Evolutionary conservation across 2,888 invertebrate species (phyloP), one percentile per base, ranked within the genome.

Genomic region (Myopa testacea): DNA sequence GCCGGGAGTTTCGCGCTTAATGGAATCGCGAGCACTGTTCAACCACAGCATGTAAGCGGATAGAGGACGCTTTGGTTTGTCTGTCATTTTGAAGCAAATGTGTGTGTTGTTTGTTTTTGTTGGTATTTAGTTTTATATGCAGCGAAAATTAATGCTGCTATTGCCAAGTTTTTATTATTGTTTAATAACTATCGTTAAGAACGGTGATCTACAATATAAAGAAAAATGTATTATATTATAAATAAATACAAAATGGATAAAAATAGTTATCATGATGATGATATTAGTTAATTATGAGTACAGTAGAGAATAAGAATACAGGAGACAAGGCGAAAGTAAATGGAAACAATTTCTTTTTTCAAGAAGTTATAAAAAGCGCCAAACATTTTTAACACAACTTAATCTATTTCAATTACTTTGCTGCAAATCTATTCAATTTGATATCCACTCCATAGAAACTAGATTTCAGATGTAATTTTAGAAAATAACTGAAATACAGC

Each of bases 31-130:
- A 79, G 92, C 93, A 82, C 94, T 96, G 88, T 95, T 96, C 82
- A 98, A 91, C 96, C 97, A 99, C 80, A 98, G 88, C 94, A 99
- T 96, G 88, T 96, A 99, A 4, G 97, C 97, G 71, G 97, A 94
- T 86, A 93, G 92, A 63, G 98, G 95, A 87, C 97, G 93, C 90
- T 98, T 99, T 52, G 98, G 98, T 90, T 92, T 98, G 95, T 91
- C 93, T 93, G 87, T 93, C 94, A 91, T 95, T 93, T 91, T 95
- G 92, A 75, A 63, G 8, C 38, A 88, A 82, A 79, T 65, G 60
- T 60, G 76, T 73, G n/a, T 73, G 69, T 65, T 63, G 65, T 70
- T 75, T 19, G 19, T 37, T 55, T 70, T 16, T 55, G 38, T 10
- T 68, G 38, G 26, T 38, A 14, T 60, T 60, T 38, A 55, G 3